These are phyloP conservation scores for Euphydryas editha DNA, from an alignment of 2,888 invertebrate genomes.

Conservation along the genomic window DNA sequence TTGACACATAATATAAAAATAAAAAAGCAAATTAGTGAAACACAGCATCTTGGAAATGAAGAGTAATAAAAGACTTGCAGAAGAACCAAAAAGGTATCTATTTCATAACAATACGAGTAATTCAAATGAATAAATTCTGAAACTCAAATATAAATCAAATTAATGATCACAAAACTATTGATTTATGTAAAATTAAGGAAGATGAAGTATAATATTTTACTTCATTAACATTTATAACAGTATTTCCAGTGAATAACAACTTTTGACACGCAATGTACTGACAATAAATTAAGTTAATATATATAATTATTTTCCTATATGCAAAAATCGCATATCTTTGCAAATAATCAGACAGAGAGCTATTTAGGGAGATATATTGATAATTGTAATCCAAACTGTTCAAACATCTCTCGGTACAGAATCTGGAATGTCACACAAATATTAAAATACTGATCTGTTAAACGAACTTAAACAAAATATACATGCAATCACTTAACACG, in stretches of 20 bases:
- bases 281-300: constrained; percentile 44
- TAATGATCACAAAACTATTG: constrained; percentile 35
- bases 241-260: constrained; percentile 52
- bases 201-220: constrained; percentile 48
- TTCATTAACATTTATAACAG: constrained; percentile 45
- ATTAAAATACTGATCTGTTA: constrained; percentile 82
- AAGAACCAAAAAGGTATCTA: constrained; percentile 17
- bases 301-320: constrained; percentile 32
- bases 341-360: constrained; percentile 45
- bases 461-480: constrained; percentile 67
- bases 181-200: constrained; percentile 50
- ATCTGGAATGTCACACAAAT: constrained; percentile 83
- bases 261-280: constrained; percentile 55
- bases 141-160: constrained; percentile 32
- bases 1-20: constrained; percentile 72
- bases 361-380: constrained; percentile 39
- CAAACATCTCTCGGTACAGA: constrained; percentile 57
- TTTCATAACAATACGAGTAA: constrained; percentile 22
- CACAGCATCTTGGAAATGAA: constrained; percentile 45
- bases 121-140: constrained; percentile 32
- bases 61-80: constrained; percentile 10
- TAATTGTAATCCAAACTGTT: constrained; percentile 41
- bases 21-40: constrained; percentile 55
- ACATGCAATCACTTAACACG: constrained; percentile 61
- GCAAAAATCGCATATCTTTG: constrained; percentile 37